Base-by-base conservation (phyloP, 2,113 vertebrate genomes). In the Castor canadensis region DNA sequence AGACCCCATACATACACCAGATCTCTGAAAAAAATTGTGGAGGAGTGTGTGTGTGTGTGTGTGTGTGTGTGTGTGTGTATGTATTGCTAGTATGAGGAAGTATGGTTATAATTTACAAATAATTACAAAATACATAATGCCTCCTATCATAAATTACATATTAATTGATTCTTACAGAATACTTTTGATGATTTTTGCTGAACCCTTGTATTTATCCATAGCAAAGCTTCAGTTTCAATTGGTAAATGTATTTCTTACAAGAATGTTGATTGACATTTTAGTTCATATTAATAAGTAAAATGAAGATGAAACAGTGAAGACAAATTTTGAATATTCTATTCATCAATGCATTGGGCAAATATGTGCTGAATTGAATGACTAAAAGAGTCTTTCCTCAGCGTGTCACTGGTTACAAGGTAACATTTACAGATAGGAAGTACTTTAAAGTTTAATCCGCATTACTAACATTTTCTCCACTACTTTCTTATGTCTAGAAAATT, bases 251-350 rank as follows among this genome's bases (percentile, higher is more conserved):
- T 66, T 89, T 35, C 40, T n/a, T 24, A 77, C 15, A 77, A 17
- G 19, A 45, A 84, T 38, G 3, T 32, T 79, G 26, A 47, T 38
- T 73, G 9, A 77, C 52, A 54, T 60, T 88, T 93, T 54, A 82
- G 17, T 87, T 92, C 56, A 49, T 60, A 86, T 43, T 83, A 81
- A 35, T 28, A 69, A 56, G 72, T 32, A 56, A 91, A 38, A 49
- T 52, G 10, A 88, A 35, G 20, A 8, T 81, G 60, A 95, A 90
- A 75, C 64, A 87, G 89, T 90, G 22, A 82, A 88, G 47, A 80
- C 3, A 85, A 86, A 76, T 66, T 9, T 56, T 49, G 35, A 1
- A 75, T 40, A 30, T 45, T 4, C 67, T 38, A 56, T 77, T 73
- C 30, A 87, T 3, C 15, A 69, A 17, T 75, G 9, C 9, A 38